Base-by-base conservation (phyloP, 2,113 vertebrate genomes). In the Cryptotis parvus region DNA sequence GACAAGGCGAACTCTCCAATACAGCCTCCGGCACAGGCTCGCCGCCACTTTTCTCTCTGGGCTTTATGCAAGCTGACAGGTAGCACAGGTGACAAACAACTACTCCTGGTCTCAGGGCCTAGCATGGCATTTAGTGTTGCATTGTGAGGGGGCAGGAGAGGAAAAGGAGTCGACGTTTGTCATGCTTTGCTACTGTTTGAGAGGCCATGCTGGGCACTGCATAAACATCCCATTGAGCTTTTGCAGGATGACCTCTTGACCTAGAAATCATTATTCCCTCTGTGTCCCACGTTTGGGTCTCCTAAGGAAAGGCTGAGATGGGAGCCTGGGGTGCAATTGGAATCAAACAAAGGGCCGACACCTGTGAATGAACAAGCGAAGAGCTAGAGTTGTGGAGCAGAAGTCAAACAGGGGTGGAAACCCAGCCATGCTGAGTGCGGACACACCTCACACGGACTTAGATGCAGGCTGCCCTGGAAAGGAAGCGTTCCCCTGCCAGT, bases 1-100 rank as follows among this genome's bases (percentile, higher is more conserved):
- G 95, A 92, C 95, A 94, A 95, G 91, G 65, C 78, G 65, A 9
- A 20, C 9, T 18, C 69, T 69, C 41, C 4, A 65, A 90, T 45
- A 55, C 27, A 29, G 24, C 73, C 9, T 4, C 39, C 3, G 14
- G 37, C 37, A 61, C 29, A 79, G 78, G 82, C 37, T 27, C 87
- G 78, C 73, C 37, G 61, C 41, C 35, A 29, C 74, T 49, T 75
- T 29, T n/a, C 10, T 75, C 12, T 1, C 26, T 75, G 84, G 37
- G 58, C 41, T 68, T 73, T 94, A 74, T 85, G 87, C 88, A 87
- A 91, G 58, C 33, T 29, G 7, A 63, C n/a, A 68, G 61, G 95
- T 86, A 75, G 69, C 84, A 87, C 49, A 76, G 84, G 68, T 89
- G 80, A 78, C 83, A 65, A 91, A 76, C 52, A 72, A 49, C 14